These are phyloP conservation scores for Botia kubotai DNA, from an alignment of 2,797 vertebrate species.

Conservation along the genomic window DNA sequence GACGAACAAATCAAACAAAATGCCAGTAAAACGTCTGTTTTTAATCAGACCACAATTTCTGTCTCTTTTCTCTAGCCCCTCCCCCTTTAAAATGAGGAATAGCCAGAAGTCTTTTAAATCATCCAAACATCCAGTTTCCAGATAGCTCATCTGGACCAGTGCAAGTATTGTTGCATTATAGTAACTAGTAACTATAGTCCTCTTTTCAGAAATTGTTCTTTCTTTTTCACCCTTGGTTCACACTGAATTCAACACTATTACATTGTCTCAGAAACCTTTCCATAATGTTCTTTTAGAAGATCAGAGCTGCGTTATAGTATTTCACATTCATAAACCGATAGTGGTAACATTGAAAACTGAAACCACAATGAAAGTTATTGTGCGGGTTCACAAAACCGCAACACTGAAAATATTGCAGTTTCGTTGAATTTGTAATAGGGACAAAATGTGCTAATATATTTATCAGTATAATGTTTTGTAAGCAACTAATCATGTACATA, in stretches of 20 bases:
- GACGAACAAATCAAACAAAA: slow-evolving; percentile 36
- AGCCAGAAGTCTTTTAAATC: slow-evolving; percentile 43
- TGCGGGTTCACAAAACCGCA: neutral
- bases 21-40: slow-evolving; percentile 47
- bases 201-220: slow-evolving; percentile 7
- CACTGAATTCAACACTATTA: neutral
- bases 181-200: neutral
- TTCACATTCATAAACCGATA: slow-evolving; percentile 1
- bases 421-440: neutral
- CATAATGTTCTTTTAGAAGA: neutral
- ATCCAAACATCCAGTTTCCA: slow-evolving; percentile 50
- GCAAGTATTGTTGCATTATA: neutral
- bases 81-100: slow-evolving; percentile 31
- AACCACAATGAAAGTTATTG: neutral
- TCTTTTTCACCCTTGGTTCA: neutral
- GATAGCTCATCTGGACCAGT: slow-evolving; percentile 46
- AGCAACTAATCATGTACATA: neutral
- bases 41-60: slow-evolving; percentile 42
- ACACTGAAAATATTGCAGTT: neutral
- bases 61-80: slow-evolving; percentile 14
- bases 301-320: neutral
- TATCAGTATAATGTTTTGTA: neutral
- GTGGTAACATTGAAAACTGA: neutral
- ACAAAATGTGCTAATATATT: neutral
- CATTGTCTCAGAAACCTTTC: neutral